A percentile compares a stretch with the other conserved stretches of the same genome.
These are phyloP conservation scores for Philhelius pedissequus DNA, from an alignment of 2,888 invertebrate genomes.

Conservation along the genomic window DNA sequence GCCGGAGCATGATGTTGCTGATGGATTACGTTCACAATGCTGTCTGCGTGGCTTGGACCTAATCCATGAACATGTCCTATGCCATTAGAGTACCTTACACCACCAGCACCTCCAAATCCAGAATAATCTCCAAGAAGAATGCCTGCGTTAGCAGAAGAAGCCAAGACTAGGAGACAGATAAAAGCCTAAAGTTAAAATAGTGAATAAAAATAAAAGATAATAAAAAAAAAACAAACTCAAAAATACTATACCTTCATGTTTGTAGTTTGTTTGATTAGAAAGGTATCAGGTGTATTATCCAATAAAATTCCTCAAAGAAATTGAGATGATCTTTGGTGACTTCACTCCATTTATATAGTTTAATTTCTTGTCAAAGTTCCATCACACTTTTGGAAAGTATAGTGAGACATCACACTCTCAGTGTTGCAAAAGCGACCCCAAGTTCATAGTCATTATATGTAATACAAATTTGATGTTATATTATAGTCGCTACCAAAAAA, in stretches of 20 bases:
- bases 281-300: neutral
- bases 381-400: neutral
- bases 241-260: neutral
- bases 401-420: neutral
- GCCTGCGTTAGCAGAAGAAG: neutral
- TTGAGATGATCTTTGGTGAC: neutral
- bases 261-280: neutral
- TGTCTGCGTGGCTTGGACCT: too few relatives aligned
- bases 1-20: neutral
- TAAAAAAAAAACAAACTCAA: neutral
- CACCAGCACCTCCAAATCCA: neutral
- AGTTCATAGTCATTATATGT: too few relatives aligned
- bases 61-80: neutral
- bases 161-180: conserved; percentile 6
- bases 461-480: neutral
- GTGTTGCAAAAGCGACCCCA: neutral
- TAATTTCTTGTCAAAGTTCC: neutral
- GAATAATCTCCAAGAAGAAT: neutral
- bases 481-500: neutral
- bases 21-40: neutral
- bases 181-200: neutral
- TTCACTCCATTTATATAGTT: conserved; percentile 9
- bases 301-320: neutral
- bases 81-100: neutral
- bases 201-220: neutral